These are phyloP conservation scores for Tarsius wallacei DNA, from an alignment of 2,797 vertebrate species.

Conservation along the genomic window DNA sequence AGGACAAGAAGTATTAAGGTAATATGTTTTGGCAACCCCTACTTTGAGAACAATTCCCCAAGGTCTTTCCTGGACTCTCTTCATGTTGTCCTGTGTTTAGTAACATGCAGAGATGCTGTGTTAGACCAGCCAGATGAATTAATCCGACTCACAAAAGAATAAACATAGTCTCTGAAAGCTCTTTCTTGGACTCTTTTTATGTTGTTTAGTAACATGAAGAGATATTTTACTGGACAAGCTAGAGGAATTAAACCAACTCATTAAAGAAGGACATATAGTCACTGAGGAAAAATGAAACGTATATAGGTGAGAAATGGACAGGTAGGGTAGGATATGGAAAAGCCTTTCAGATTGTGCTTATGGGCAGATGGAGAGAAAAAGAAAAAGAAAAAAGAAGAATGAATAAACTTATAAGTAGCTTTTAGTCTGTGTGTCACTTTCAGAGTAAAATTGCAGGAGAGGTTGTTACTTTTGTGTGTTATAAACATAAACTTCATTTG, in stretches of 20 bases:
- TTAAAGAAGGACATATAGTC: neutral
- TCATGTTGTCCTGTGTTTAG: neutral
- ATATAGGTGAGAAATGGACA: neutral
- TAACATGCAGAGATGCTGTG: neutral
- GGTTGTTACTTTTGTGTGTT: neutral
- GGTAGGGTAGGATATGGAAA: neutral
- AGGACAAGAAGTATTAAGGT: neutral
- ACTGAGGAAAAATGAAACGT: neutral
- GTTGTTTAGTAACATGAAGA: neutral
- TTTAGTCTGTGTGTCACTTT: neutral
- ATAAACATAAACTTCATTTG: neutral
- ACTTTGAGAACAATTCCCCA: neutral
- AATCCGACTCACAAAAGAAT: neutral
- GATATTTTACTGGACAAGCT: neutral
- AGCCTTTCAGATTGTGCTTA: neutral
- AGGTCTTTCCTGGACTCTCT: neutral
- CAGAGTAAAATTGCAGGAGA: neutral
- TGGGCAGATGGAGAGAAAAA: neutral
- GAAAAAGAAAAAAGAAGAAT: neutral
- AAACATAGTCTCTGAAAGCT: neutral
- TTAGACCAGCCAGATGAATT: neutral
- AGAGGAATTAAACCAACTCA: neutral
- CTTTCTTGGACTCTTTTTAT: neutral
- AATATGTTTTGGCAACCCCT: neutral
- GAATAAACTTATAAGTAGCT: neutral